Percentiles rank a stretch among this genome's conserved stretches.
Conservation (phyloP, 2,888 invertebrate genomes). For the Rugalucina vietnamica region DNA sequence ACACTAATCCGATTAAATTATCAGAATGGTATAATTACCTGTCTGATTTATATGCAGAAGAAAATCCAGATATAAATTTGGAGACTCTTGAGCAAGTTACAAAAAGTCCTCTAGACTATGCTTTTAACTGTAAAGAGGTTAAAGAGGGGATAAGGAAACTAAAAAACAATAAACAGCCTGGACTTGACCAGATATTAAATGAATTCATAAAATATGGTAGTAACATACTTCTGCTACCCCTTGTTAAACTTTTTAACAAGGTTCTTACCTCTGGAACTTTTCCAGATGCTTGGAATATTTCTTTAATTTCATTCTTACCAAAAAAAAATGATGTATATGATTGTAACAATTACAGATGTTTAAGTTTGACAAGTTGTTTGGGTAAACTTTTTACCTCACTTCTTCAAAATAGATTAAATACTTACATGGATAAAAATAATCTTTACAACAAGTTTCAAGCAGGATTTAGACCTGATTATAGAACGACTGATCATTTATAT, state of each 20-base stretch:
- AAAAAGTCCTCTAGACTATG: background rate
- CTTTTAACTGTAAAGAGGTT: background rate
- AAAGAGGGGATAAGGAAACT: background rate
- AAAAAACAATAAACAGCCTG: slow-evolving; percentile 19
- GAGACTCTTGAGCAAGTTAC: background rate
- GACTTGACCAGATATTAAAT: slow-evolving; percentile 1
- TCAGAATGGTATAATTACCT: background rate
- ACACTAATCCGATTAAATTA: background rate
- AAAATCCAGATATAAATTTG: background rate
- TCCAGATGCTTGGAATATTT: slow-evolving; percentile 19
- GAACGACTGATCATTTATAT: slow-evolving; percentile 20
- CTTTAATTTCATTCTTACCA: slow-evolving; percentile 4
- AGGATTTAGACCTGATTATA: slow-evolving; percentile 20
- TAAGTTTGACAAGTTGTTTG: too few relatives aligned
- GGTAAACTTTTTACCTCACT: background rate
- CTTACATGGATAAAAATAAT: background rate
- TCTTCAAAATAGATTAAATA: background rate
- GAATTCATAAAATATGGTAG: slow-evolving; percentile 17
- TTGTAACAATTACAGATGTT: slow-evolving; percentile 14
- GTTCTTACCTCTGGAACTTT: background rate
- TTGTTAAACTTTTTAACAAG: slow-evolving; percentile 26
- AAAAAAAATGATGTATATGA: slow-evolving; percentile 16
- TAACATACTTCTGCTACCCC: background rate
- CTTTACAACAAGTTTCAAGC: slow-evolving; percentile 13
- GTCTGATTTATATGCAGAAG: background rate